A percentile compares a stretch with the other conserved stretches of the same genome.
These are phyloP conservation scores for Octodonta nipae DNA, from an alignment of 2,888 invertebrate genomes.

Conservation along the genomic window DNA sequence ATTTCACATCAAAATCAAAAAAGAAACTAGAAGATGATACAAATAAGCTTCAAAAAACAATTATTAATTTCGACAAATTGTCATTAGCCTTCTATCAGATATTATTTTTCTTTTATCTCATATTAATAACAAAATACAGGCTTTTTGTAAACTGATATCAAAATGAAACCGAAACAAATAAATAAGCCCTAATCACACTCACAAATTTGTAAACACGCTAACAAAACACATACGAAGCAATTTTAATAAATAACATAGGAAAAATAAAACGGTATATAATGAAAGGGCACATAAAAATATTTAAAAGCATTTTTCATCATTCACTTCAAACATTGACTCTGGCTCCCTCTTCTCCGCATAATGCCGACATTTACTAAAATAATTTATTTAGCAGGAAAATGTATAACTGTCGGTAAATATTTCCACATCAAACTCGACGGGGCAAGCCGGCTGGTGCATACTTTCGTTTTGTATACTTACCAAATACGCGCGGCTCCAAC, in stretches of 20 bases:
- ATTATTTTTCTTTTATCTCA: too few species aligned
- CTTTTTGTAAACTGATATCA: too few species aligned
- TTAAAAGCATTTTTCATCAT: constrained; percentile 26
- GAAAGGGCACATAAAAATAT: constrained; percentile 8
- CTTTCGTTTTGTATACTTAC: constrained; percentile 24
- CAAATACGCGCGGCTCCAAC: constrained; percentile 24
- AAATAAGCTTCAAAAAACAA: too few species aligned
- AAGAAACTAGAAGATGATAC: too few species aligned
- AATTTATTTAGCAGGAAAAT: constrained; percentile 39
- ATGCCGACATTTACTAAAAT: constrained; percentile 36
- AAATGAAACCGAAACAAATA: too few species aligned
- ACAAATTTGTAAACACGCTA: not conserved
- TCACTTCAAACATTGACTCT: not conserved
- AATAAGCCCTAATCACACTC: too few species aligned
- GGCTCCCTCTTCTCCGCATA: not conserved
- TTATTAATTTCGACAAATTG: too few species aligned
- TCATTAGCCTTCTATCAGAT: too few species aligned
- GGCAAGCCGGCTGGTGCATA: too few species aligned
- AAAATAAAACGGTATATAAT: constrained; percentile 4
- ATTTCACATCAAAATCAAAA: too few species aligned
- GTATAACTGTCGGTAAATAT: constrained; percentile 40
- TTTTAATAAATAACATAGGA: not conserved
- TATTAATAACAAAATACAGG: too few species aligned
- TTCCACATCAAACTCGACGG: constrained; percentile 36
- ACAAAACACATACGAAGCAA: not conserved